Conservation (phyloP, 2,888 invertebrate genomes). For the Neocrepidodera transversa region DNA sequence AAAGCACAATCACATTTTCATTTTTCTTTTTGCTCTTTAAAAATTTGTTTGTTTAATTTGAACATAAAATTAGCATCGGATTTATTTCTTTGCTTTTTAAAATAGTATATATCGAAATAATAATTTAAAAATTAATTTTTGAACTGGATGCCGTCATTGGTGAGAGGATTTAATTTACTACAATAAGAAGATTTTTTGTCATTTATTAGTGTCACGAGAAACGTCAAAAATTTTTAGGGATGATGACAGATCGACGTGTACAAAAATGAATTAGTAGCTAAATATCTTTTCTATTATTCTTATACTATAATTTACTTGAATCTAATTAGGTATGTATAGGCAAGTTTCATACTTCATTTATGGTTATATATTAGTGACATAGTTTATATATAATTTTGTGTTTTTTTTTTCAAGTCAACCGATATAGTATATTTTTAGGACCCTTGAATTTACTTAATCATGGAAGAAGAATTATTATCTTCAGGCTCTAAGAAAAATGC, state of each 20-base stretch:
- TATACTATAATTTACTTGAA: constrained; percentile 19
- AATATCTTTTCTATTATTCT: constrained; percentile 24
- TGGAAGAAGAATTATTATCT: constrained; percentile 72
- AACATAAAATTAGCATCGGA: too few species aligned
- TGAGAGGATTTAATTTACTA: too few species aligned
- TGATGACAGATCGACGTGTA: constrained; percentile 37
- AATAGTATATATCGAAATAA: too few species aligned
- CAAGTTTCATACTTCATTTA: neutral
- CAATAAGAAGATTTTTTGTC: too few species aligned
- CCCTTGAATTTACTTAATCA: constrained; percentile 58
- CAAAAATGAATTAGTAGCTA: constrained; percentile 39
- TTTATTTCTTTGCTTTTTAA: too few species aligned
- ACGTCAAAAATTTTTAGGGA: constrained; percentile 10
- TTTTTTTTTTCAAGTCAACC: neutral
- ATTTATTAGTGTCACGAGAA: neutral
- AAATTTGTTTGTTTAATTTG: too few species aligned
- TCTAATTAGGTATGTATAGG: constrained; percentile 31
- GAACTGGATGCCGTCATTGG: too few species aligned
- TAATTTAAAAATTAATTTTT: too few species aligned
- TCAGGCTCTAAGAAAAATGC: constrained; percentile 67
- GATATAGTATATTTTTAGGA: constrained; percentile 22
- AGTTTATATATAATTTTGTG: neutral
- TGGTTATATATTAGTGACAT: neutral
- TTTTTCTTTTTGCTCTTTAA: too few species aligned
- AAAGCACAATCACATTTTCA: too few species aligned